Evolutionary conservation across 2,113 vertebrate genomes (phyloP).

Genomic region (Holacanthus passer): DNA sequence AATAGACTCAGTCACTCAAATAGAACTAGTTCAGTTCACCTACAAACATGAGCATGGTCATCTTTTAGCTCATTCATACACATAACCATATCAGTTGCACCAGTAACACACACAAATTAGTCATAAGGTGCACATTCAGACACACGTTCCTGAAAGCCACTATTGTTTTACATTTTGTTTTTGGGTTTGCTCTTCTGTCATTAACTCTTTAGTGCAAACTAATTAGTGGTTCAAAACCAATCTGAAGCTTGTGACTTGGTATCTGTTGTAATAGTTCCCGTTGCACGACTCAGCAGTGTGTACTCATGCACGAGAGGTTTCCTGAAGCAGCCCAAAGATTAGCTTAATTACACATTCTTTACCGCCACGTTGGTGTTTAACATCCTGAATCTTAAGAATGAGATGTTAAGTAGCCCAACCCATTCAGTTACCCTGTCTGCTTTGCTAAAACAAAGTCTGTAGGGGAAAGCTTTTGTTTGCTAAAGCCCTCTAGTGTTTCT

Average conservation of each 20-base stretch:
- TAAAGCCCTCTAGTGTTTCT: constrained; percentile 15
- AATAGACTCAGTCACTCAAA: too few relatives aligned
- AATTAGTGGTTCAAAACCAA: background rate
- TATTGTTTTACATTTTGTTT: background rate
- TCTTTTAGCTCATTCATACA: too few relatives aligned
- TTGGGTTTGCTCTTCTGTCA: background rate
- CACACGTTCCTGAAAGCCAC: background rate
- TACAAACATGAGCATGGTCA: too few relatives aligned
- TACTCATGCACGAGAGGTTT: background rate
- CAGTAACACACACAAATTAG: background rate
- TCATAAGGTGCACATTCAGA: background rate
- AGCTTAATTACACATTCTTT: constrained; percentile 5
- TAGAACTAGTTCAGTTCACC: too few relatives aligned
- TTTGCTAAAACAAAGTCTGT: background rate
- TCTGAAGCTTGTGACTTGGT: background rate
- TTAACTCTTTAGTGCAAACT: background rate
- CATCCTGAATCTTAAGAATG: constrained; percentile 20
- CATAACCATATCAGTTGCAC: background rate
- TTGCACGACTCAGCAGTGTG: background rate
- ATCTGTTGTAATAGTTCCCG: background rate
- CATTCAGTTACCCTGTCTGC: background rate
- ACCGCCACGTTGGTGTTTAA: background rate
- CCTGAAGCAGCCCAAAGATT: background rate
- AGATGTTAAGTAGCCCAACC: background rate
- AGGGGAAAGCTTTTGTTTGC: background rate